These are phyloP conservation scores for Scrobipalpa atriplicella DNA, from an alignment of 2,888 invertebrate species.

Conservation along the genomic window DNA sequence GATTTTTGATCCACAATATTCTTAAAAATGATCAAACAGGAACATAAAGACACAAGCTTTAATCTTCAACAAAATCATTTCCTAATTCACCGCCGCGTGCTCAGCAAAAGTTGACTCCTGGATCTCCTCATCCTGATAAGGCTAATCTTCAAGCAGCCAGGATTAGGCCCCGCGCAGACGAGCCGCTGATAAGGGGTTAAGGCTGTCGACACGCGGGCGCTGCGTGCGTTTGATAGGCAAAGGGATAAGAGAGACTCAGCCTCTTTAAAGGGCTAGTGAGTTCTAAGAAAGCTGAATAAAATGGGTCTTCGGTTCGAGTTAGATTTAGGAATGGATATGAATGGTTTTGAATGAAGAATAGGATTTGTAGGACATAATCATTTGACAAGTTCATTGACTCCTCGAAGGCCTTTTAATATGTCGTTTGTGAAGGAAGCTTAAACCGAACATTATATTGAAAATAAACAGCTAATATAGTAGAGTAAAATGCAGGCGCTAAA, in stretches of 20 bases:
- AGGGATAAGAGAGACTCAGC: not conserved
- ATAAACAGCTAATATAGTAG: no score
- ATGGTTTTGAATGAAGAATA: no score
- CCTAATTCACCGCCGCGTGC: slow-evolving; percentile 7
- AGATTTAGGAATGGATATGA: no score
- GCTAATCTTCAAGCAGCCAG: slow-evolving; percentile 5
- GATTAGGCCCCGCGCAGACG: slow-evolving; percentile 1
- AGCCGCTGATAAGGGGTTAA: not conserved
- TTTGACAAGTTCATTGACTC: no score
- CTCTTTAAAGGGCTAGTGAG: no score
- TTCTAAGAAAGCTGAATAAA: no score
- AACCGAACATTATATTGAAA: no score
- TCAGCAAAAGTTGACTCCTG: not conserved
- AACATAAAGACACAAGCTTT: not conserved
- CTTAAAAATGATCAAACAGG: not conserved
- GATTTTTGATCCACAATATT: not conserved
- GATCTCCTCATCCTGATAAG: not conserved
- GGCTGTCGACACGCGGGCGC: not conserved
- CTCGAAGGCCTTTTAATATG: no score
- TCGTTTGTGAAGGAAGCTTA: no score
- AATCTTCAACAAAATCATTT: not conserved
- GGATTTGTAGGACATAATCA: no score
- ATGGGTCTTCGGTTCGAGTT: no score
- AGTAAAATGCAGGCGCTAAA: no score
- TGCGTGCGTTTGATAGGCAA: slow-evolving; percentile 1